phyloP scores from a whole-genome alignment of 2,113 vertebrate genomes.

The Pachyramphus minor region DNA sequence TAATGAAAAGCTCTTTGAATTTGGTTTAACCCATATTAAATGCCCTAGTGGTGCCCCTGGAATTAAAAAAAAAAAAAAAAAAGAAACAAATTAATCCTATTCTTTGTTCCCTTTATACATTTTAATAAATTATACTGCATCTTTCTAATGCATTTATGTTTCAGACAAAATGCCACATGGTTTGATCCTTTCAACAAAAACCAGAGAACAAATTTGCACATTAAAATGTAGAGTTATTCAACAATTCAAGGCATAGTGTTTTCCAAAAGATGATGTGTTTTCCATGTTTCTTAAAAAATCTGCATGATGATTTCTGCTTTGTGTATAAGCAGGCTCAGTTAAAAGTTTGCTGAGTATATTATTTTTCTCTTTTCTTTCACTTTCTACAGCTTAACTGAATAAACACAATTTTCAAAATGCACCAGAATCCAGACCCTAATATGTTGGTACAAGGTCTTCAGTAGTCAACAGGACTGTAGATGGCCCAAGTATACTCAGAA shows the following conservation, averaged over 20 bases:
- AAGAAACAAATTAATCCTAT: conserved; percentile 61
- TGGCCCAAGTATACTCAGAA: neutral
- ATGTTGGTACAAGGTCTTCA: neutral
- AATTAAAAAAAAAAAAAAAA: conserved; percentile 52
- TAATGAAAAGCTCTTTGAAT: conserved; percentile 70
- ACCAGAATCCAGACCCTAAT: neutral
- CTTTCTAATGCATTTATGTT: conserved; percentile 55
- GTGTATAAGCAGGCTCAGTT: neutral
- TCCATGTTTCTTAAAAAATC: conserved; percentile 44
- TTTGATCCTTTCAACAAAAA: conserved; percentile 63
- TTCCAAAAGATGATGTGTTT: conserved; percentile 39
- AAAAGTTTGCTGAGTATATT: neutral
- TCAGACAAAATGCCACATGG: conserved; percentile 59
- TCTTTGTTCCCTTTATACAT: conserved; percentile 61
- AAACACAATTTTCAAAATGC: neutral
- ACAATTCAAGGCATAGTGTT: neutral
- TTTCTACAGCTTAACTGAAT: neutral
- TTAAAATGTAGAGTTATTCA: conserved; percentile 63
- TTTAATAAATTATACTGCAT: conserved; percentile 67
- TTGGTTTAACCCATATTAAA: conserved; percentile 65
- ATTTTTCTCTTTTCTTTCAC: neutral
- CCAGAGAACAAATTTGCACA: conserved; percentile 48
- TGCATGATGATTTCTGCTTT: conserved; percentile 20
- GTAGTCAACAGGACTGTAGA: neutral
- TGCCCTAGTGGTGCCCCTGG: conserved; percentile 42